phyloP scores from a whole-genome alignment of 1,140 invertebrate genomes.

The Cepaea nemoralis region DNA sequence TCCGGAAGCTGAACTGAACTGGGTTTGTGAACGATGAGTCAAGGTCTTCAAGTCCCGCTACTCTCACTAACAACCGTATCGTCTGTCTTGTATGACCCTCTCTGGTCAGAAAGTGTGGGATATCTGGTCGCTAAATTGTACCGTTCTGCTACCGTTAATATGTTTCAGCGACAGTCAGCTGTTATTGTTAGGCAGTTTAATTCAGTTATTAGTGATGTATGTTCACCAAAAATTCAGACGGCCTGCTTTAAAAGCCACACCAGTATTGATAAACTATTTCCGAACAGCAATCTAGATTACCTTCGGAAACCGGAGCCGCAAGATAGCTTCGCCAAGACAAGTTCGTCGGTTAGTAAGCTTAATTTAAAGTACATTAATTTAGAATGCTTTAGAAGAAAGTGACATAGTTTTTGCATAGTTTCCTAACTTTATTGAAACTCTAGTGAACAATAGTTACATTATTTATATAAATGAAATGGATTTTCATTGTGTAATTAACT shows the following conservation, averaged over 20 bases:
- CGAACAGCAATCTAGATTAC: conserved; percentile 24
- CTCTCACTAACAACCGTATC: not conserved
- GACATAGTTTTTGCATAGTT: too few species aligned
- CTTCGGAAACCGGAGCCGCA: not conserved
- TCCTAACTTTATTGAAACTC: too few species aligned
- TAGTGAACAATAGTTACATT: too few species aligned
- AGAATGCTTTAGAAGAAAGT: too few species aligned
- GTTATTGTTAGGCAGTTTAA: not conserved
- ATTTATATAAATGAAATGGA: too few species aligned
- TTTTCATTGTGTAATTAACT: too few species aligned
- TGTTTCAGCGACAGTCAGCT: not conserved
- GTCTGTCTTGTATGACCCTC: not conserved
- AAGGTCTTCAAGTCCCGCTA: not conserved
- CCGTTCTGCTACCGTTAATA: not conserved
- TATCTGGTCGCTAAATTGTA: too few species aligned
- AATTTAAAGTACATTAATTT: too few species aligned
- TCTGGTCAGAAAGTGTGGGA: too few species aligned
- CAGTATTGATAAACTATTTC: conserved; percentile 36
- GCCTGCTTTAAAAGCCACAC: conserved; percentile 26
- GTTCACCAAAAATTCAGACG: conserved; percentile 5
- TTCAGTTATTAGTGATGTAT: not conserved
- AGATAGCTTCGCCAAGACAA: not conserved
- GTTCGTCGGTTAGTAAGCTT: too few species aligned
- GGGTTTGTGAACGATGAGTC: not conserved
- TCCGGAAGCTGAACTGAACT: not conserved